Conservation (phyloP, 2,797 vertebrate genomes). For the Taeniopygia guttata region DNA sequence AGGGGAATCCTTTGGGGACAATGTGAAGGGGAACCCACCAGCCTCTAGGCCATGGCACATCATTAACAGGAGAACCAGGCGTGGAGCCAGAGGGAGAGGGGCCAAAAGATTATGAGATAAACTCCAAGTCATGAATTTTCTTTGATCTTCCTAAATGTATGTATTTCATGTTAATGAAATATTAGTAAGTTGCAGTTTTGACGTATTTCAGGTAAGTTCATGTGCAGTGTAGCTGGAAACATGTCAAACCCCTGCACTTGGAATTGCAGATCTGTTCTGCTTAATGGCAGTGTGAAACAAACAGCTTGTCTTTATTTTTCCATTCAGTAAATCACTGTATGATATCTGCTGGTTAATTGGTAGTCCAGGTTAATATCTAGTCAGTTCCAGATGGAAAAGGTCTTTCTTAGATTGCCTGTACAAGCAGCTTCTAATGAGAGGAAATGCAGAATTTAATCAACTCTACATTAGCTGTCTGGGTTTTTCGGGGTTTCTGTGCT, state of each 20-base stretch:
- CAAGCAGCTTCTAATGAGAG: background rate
- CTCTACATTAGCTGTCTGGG: background rate
- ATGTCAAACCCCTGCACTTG: background rate
- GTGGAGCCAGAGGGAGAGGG: background rate
- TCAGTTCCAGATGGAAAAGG: background rate
- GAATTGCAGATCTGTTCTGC: background rate
- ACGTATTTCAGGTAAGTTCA: slow-evolving; percentile 5
- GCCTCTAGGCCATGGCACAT: background rate
- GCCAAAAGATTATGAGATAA: slow-evolving; percentile 1
- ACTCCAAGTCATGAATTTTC: background rate
- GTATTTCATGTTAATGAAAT: background rate
- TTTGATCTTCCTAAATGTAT: slow-evolving; percentile 3
- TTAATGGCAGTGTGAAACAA: background rate
- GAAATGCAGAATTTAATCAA: slow-evolving; percentile 27
- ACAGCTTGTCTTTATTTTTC: slow-evolving; percentile 38
- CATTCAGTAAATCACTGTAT: background rate
- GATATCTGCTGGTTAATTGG: background rate
- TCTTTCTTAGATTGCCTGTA: background rate
- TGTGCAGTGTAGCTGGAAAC: slow-evolving; percentile 28
- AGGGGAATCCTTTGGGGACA: background rate
- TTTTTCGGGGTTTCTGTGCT: background rate
- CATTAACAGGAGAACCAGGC: background rate
- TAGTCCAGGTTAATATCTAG: background rate
- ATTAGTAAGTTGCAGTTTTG: slow-evolving; percentile 6
- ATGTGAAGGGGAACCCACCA: background rate